These are phyloP conservation scores for Eupeodes latifasciatus DNA, from an alignment of 2,888 invertebrate species.

Conservation along the genomic window DNA sequence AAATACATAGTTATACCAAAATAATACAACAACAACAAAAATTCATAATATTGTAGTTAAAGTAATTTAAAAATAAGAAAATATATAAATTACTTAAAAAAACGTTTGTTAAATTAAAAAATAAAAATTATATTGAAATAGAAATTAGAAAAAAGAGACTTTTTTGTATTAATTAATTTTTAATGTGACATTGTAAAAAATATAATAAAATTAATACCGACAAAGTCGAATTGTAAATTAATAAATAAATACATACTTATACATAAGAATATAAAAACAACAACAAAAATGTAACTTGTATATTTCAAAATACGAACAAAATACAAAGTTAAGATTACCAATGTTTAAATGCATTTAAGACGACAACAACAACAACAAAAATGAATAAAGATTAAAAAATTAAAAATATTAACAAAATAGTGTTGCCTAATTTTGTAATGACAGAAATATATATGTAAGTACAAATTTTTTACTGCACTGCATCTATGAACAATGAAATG, in stretches of 20 bases:
- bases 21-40: background rate
- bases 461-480: too few species aligned
- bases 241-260: background rate
- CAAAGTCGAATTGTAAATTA: conserved; percentile 69
- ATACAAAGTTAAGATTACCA: conserved; percentile 49
- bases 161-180: conserved; percentile 68
- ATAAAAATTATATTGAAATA: conserved; percentile 4
- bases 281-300: conserved; percentile 18
- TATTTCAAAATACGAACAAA: conserved; percentile 21
- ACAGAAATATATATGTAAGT: too few species aligned
- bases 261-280: conserved; percentile 5
- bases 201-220: conserved; percentile 48
- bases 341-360: conserved; percentile 70
- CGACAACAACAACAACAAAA: conserved; percentile 40
- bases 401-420: background rate
- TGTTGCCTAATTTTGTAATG: too few species aligned
- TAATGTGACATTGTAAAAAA: conserved; percentile 68
- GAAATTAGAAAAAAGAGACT: conserved; percentile 52
- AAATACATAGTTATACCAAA: conserved; percentile 5
- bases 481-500: too few species aligned
- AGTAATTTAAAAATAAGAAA: conserved; percentile 41
- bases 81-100: conserved; percentile 51
- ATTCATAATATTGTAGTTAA: conserved; percentile 33
- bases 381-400: conserved; percentile 58
- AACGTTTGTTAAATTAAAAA: conserved; percentile 44